These are phyloP conservation scores for Leiothrix lutea DNA, from an alignment of 2,113 vertebrate genomes.

Conservation along the genomic window DNA sequence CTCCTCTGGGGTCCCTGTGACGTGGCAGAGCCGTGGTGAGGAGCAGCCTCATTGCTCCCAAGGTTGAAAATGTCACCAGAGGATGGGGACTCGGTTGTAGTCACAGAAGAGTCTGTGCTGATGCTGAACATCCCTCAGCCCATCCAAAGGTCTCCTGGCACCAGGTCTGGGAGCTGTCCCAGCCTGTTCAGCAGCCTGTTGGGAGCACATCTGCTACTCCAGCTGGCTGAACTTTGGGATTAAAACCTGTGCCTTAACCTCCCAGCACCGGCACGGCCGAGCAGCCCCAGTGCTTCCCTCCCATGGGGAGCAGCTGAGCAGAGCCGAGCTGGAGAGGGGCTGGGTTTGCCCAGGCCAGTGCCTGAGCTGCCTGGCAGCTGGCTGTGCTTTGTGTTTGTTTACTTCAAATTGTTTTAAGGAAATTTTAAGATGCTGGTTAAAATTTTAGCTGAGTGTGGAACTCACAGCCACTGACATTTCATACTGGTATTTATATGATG, in stretches of 20 bases:
- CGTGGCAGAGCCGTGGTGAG: background rate
- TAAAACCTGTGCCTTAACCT: constrained; percentile 60
- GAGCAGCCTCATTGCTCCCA: background rate
- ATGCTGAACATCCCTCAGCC: background rate
- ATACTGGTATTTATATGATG: constrained; percentile 35
- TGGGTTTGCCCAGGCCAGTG: background rate
- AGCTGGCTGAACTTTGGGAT: background rate
- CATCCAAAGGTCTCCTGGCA: background rate
- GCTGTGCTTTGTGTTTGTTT: constrained; percentile 1
- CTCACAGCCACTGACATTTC: constrained; percentile 42
- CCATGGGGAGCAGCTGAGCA: background rate
- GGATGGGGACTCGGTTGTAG: background rate
- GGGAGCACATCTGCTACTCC: fast-evolving
- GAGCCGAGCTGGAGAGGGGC: background rate
- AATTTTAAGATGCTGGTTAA: background rate
- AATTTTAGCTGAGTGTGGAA: background rate
- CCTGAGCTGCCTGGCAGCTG: background rate
- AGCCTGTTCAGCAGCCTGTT: background rate
- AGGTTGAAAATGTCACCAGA: background rate
- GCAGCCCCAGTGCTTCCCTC: background rate
- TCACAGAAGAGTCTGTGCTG: background rate
- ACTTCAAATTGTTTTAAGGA: background rate
- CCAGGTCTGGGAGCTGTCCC: background rate
- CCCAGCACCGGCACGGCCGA: fast-evolving
- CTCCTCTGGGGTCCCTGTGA: background rate